A percentile compares a stretch with the other conserved stretches of the same genome.
Evolutionary conservation across 2,888 invertebrate species (phyloP).

Genomic region (Hirtodrosophila trivittata): DNA sequence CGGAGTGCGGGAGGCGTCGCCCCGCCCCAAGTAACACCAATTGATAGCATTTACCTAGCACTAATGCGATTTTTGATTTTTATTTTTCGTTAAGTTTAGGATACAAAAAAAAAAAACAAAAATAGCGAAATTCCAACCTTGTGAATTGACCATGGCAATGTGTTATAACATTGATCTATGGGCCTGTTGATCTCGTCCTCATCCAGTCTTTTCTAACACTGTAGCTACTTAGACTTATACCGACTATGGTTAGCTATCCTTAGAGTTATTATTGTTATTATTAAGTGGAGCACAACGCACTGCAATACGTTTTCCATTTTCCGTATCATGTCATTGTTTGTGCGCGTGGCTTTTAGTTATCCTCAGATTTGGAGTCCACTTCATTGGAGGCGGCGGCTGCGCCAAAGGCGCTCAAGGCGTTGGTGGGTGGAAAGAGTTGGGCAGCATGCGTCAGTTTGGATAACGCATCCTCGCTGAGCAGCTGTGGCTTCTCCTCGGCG

Average conservation of each 20-base stretch:
- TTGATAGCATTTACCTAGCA: constrained; percentile 21
- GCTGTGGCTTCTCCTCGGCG: constrained; percentile 69
- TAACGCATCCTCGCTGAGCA: constrained; percentile 70
- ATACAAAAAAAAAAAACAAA: constrained; percentile 31
- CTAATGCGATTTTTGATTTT: constrained; percentile 41
- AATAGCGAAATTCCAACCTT: constrained; percentile 50
- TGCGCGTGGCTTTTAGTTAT: constrained; percentile 25
- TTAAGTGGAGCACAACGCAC: constrained; percentile 61
- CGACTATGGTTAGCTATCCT: constrained; percentile 21
- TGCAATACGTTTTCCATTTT: constrained; percentile 42
- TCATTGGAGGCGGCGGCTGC: constrained; percentile 51
- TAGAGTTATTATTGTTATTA: constrained; percentile 17
- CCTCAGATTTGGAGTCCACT: constrained; percentile 30
- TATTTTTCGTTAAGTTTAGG: too few relatives aligned
- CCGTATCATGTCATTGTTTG: constrained; percentile 3
- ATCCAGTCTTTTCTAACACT: constrained; percentile 72
- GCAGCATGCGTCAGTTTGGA: constrained; percentile 72
- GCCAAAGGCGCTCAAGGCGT: constrained; percentile 23
- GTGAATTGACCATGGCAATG: constrained; percentile 47
- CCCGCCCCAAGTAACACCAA: constrained; percentile 32
- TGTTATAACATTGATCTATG: constrained; percentile 11
- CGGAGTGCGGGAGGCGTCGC: too few relatives aligned
- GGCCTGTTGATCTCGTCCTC: constrained; percentile 37
- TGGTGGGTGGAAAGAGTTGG: constrained; percentile 64
- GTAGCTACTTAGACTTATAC: constrained; percentile 49